Base-by-base conservation (phyloP, 37 sponge, comb jelly and placozoan genomes). In the Amphimedon queenslandica region DNA sequence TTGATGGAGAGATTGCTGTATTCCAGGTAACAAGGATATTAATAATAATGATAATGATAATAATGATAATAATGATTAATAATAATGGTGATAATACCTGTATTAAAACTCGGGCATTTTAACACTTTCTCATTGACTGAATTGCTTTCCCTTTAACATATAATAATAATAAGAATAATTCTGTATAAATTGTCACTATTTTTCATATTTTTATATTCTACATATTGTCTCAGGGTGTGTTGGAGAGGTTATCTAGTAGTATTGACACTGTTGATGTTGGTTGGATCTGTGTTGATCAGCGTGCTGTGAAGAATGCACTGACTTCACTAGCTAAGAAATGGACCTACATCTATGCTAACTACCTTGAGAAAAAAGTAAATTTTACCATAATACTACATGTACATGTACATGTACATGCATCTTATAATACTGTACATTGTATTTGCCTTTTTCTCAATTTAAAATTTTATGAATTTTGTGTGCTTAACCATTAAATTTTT, bases 21-120 rank as follows among this genome's bases (percentile, higher is more conserved):
- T 90, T 85, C 55, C 82, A 90, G 84, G 89, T 83, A 66, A 33
- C n/a, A n/a, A n/a, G n/a, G n/a, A n/a, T n/a, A n/a, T n/a, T n/a
- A n/a, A n/a, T n/a, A n/a, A n/a, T n/a, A n/a, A n/a, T n/a, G n/a
- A n/a, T n/a, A n/a, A n/a, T n/a, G n/a, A n/a, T n/a, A n/a, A n/a
- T n/a, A n/a, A n/a, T n/a, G n/a, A n/a, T n/a, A n/a, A n/a, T n/a
- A n/a, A n/a, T n/a, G n/a, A n/a, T n/a, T n/a, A n/a, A n/a, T n/a
- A n/a, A n/a, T n/a, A n/a, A n/a, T n/a, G n/a, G n/a, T n/a, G n/a
- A n/a, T n/a, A n/a, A n/a, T n/a, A n/a, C n/a, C n/a, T n/a, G n/a
- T n/a, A n/a, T n/a, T n/a, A n/a, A n/a, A n/a, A n/a, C n/a, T n/a
- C n/a, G n/a, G n/a, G n/a, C n/a, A n/a, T n/a, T n/a, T n/a, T n/a